A percentile compares a stretch with the other conserved stretches of the same genome.
These are phyloP conservation scores for Urocynchramus pylzowi DNA, from an alignment of 2,113 vertebrate species.

Conservation along the genomic window DNA sequence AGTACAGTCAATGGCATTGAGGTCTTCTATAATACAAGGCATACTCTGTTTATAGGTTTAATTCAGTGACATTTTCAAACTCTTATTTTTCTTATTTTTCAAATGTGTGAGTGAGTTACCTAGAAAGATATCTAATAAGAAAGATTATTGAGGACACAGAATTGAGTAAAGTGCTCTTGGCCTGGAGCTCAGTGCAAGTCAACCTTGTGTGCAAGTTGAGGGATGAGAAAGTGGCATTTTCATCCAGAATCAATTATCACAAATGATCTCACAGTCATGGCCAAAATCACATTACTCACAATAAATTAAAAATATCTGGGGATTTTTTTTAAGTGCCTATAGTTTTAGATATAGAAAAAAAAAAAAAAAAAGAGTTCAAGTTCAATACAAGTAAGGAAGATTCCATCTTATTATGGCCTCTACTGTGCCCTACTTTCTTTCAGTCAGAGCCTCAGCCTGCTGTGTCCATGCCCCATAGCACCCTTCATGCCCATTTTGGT, in stretches of 20 bases:
- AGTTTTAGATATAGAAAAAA: neutral
- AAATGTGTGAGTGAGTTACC: neutral
- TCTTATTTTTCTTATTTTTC: neutral
- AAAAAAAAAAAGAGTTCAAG: neutral
- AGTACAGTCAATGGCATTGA: neutral
- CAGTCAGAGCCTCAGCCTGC: neutral
- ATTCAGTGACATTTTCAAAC: neutral
- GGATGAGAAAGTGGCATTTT: conserved; percentile 29
- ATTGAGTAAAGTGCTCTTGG: neutral
- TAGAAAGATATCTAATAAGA: neutral
- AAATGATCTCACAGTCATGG: conserved; percentile 36
- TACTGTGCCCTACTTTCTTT: neutral
- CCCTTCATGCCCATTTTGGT: neutral
- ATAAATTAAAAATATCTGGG: conserved; percentile 31
- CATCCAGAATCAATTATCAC: conserved; percentile 49
- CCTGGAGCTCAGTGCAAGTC: neutral
- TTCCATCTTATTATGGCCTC: neutral
- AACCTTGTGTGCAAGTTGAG: conserved; percentile 29
- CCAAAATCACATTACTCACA: conserved; percentile 45
- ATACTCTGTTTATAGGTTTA: neutral
- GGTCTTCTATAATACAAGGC: neutral
- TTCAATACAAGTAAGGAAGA: neutral
- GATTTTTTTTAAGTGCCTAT: neutral
- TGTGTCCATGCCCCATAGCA: neutral
- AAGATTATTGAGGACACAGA: neutral